Conservation (phyloP, 2,888 invertebrate genomes). For the Aspidiotus destructor region DNA sequence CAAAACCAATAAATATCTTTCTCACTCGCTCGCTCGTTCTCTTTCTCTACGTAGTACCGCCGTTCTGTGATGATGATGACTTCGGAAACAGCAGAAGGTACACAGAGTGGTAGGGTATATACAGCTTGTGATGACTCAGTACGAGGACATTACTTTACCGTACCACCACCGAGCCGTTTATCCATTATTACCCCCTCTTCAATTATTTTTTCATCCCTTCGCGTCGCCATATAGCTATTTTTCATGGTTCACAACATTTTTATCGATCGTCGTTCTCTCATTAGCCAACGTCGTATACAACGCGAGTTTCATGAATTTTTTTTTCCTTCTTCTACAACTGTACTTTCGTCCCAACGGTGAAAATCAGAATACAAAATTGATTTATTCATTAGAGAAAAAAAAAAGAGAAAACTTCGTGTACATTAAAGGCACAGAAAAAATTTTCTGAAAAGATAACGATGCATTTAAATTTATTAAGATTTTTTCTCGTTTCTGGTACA, state of each 20-base stretch:
- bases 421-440: too few species aligned
- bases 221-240: constrained; percentile 11
- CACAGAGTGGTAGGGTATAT: constrained; percentile 16
- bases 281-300: constrained; percentile 14
- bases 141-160: constrained; percentile 30
- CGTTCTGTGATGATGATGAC: constrained; percentile 15
- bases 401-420: too few species aligned
- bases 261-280: constrained; percentile 28
- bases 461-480: too few species aligned
- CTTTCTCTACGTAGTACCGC: not conserved
- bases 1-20: not conserved
- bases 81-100: constrained; percentile 22
- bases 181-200: constrained; percentile 30
- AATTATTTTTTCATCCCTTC: constrained; percentile 20
- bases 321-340: not conserved
- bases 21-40: not conserved
- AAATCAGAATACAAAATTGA: not conserved
- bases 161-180: constrained; percentile 29
- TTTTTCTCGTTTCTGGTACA: too few species aligned
- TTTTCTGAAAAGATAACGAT: too few species aligned
- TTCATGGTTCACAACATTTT: constrained; percentile 31
- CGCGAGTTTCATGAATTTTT: constrained; percentile 6
- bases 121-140: constrained; percentile 24
- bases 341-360: not conserved
- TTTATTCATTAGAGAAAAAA: too few species aligned